These are phyloP conservation scores for Panurus biarmicus DNA, from an alignment of 2,113 vertebrate species.

Conservation along the genomic window DNA sequence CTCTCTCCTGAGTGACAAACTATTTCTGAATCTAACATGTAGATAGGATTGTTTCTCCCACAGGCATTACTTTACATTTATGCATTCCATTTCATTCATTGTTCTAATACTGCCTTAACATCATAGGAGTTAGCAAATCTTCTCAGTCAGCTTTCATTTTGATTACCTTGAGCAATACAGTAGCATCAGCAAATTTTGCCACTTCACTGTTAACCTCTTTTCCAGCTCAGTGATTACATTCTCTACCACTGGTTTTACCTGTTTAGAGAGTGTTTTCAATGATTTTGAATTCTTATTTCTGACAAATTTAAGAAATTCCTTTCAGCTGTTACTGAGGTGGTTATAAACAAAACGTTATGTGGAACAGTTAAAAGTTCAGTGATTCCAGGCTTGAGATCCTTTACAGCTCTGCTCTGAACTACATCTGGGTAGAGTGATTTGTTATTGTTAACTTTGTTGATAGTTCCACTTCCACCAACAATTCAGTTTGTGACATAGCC, in stretches of 20 bases:
- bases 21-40: not conserved
- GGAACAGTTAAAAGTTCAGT: not conserved
- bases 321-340: not conserved
- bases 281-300: not conserved
- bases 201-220: not conserved
- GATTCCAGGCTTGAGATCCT: not conserved
- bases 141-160: not conserved
- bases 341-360: not conserved
- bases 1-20: not conserved
- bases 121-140: not conserved
- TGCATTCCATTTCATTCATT: not conserved
- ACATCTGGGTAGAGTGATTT: not conserved
- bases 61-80: not conserved
- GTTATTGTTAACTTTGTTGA: not conserved
- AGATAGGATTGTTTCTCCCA: not conserved
- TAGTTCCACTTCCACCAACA: not conserved
- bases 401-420: not conserved
- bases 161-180: not conserved
- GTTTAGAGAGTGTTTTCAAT: not conserved
- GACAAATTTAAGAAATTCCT: not conserved
- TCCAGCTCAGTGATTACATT: not conserved
- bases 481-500: not conserved
- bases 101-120: not conserved
- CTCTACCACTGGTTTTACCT: not conserved
- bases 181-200: not conserved